A percentile compares a stretch with the other conserved stretches of the same genome.
These are phyloP conservation scores for Sepiola atlantica DNA, from an alignment of 2,888 invertebrate genomes.

Conservation along the genomic window DNA sequence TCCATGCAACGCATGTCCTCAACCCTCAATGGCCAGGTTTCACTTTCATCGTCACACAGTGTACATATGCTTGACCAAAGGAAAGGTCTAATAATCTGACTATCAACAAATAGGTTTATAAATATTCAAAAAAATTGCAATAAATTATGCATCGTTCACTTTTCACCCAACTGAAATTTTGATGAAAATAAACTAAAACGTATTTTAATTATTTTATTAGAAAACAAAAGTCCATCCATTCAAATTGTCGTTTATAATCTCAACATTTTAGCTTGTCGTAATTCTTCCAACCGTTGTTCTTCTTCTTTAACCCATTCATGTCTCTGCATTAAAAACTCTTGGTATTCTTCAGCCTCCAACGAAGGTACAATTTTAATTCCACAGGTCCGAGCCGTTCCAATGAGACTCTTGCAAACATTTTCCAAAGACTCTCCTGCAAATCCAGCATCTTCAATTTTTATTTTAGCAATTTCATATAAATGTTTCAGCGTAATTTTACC, in stretches of 20 bases:
- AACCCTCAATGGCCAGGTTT: no score
- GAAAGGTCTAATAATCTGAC: no score
- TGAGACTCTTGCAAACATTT: constrained; percentile 84
- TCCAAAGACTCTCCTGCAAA: constrained; percentile 64
- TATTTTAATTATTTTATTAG: not conserved
- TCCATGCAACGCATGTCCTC: no score
- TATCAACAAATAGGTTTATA: no score
- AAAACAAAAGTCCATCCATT: not conserved
- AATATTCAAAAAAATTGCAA: not conserved
- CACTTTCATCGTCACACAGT: no score
- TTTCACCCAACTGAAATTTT: no score
- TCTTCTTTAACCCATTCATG: constrained; percentile 83
- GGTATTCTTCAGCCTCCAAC: constrained; percentile 87
- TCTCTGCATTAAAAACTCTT: constrained; percentile 84
- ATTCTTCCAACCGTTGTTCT: constrained; percentile 85
- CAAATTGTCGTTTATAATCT: constrained; percentile 74
- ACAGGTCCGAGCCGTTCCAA: constrained; percentile 85
- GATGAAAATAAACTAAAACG: not conserved
- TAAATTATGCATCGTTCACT: not conserved
- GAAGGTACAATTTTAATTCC: constrained; percentile 89
- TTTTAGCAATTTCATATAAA: constrained; percentile 96
- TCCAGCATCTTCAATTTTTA: constrained; percentile 91
- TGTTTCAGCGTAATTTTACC: constrained; percentile 96
- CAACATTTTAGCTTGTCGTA: constrained; percentile 92
- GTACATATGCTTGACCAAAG: no score